Conservation (phyloP, 2,888 invertebrate genomes). For the Stenoptilia bipunctidactyla region DNA sequence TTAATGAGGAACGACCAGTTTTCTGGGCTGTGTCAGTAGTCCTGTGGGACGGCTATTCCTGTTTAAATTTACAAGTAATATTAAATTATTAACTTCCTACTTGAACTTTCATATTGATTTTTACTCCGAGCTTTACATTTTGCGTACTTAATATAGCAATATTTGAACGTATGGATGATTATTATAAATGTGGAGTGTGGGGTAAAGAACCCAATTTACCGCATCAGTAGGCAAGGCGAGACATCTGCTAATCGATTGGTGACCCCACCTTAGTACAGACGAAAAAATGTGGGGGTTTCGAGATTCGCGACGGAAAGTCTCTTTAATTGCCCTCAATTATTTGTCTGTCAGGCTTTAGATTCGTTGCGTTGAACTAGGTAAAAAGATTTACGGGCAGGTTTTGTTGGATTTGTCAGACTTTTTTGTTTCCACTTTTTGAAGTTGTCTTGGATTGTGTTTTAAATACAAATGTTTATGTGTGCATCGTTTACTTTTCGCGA, state of each 20-base stretch:
- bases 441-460: too few relatives aligned
- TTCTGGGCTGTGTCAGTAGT: constrained; percentile 39
- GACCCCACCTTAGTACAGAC: constrained; percentile 47
- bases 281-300: constrained; percentile 35
- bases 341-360: neutral
- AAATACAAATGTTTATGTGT: too few relatives aligned
- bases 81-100: constrained; percentile 22
- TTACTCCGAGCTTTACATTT: too few relatives aligned
- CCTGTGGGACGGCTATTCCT: constrained; percentile 29
- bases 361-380: too few relatives aligned
- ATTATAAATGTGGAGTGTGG: constrained; percentile 27
- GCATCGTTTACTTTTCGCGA: too few relatives aligned
- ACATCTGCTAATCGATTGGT: constrained; percentile 69
- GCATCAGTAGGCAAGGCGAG: constrained; percentile 60
- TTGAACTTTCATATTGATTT: too few relatives aligned
- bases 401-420: too few relatives aligned
- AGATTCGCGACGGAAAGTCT: constrained; percentile 17
- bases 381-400: too few relatives aligned
- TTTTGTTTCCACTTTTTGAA: too few relatives aligned
- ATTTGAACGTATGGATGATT: constrained; percentile 28
- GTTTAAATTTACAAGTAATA: constrained; percentile 26
- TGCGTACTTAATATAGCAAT: too few relatives aligned
- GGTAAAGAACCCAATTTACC: constrained; percentile 60
- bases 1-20: constrained; percentile 58
- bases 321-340: constrained; percentile 27